Conservation (phyloP, 2,888 invertebrate species). For the Julus scanicus region DNA sequence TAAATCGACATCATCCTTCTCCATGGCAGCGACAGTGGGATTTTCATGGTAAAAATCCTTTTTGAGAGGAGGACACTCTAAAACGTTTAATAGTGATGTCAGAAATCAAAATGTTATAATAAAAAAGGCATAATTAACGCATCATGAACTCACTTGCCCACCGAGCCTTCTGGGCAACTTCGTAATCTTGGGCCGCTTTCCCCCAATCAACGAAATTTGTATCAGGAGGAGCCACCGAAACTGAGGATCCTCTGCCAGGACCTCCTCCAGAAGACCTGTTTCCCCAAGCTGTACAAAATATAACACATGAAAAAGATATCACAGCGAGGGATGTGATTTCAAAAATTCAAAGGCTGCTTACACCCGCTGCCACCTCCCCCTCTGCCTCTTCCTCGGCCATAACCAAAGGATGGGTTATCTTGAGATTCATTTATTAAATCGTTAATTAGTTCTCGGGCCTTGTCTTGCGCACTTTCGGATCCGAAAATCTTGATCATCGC, state of each 20-base stretch:
- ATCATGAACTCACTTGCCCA: slow-evolving; percentile 69
- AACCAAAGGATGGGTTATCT: slow-evolving; percentile 28
- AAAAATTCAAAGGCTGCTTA: not conserved
- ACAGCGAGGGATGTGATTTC: too few species aligned
- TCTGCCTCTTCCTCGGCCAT: not conserved
- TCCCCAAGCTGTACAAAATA: slow-evolving; percentile 10
- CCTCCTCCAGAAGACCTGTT: slow-evolving; percentile 44
- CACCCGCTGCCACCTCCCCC: not conserved
- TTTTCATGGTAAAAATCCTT: slow-evolving; percentile 89
- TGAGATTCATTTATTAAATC: slow-evolving; percentile 50
- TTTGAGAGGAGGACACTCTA: slow-evolving; percentile 73
- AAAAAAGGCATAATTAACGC: not conserved
- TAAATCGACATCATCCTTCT: slow-evolving; percentile 72
- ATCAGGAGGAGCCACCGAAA: slow-evolving; percentile 60
- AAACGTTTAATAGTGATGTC: not conserved
- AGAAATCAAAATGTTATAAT: not conserved
- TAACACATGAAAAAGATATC: too few species aligned
- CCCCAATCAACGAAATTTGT: slow-evolving; percentile 65
- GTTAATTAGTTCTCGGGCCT: slow-evolving; percentile 50
- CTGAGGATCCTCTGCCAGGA: slow-evolving; percentile 60
- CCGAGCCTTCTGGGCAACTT: slow-evolving; percentile 69
- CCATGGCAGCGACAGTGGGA: slow-evolving; percentile 75
- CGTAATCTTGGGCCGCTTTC: slow-evolving; percentile 64
- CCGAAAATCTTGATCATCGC: slow-evolving; percentile 53
- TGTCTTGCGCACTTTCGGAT: slow-evolving; percentile 3